Evolutionary conservation across 2,888 invertebrate genomes (phyloP), one percentile per base, ranked within the genome.

Genomic region (Euplagia quadripunctaria): DNA sequence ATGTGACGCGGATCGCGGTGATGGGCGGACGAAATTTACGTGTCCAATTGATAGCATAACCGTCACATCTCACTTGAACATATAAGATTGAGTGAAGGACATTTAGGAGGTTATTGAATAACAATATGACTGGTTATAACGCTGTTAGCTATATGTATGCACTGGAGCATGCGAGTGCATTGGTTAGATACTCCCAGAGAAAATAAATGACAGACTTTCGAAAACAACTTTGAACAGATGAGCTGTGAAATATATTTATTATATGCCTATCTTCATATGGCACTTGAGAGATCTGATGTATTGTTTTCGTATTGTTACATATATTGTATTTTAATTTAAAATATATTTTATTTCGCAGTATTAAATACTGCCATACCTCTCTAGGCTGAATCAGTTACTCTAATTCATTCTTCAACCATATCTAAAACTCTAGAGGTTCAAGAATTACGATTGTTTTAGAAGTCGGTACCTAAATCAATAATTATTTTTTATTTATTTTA

Each of bases 21-120:
- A 88, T 83, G 82, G 85, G 84, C 83, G 84, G 74, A 87, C 79
- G 84, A 88, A 88, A 88, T 88, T 81, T 79, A 83, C 84, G 85
- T 87, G 86, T 85, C 89, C 81, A 90, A 90, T 90, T 83, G 82
- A 81, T 82, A 71, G 71, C 80, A 78, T 83, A 87, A 82, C 84
- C 82, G 85, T 83, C 88, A 85, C 83, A 83, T 82, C 82, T 86
- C 79, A 83, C 82, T 86, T 70, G 71, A 64, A 61, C 52, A 42
- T 70, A 61, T 41, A 51, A 75, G 70, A 67, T 52, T 74, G 70
- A 80, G 76, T 73, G 71, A 70, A 49, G 43, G 76, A 73, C 73
- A 79, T 84, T 82, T 76, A 78, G 58, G n/a, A 64, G 63, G 76
- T 71, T 77, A 68, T 79, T 74, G 70, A 83, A 75, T 65, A 65